These are phyloP conservation scores for Dicranocentrus wangi DNA, from an alignment of 2,888 invertebrate species.

Conservation along the genomic window DNA sequence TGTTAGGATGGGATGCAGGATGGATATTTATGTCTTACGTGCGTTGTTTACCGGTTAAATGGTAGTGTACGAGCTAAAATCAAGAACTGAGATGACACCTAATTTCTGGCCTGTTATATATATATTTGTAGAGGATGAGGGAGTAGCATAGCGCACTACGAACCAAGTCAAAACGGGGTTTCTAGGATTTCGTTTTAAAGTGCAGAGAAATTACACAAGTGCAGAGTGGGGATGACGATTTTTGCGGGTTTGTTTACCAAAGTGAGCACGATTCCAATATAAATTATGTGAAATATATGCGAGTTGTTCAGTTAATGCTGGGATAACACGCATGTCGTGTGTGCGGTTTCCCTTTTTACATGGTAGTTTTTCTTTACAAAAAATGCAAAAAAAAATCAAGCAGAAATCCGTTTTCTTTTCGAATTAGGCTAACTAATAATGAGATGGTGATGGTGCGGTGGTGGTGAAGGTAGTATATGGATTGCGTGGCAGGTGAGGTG, in stretches of 20 bases:
- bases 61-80: constrained; percentile 5
- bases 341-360: constrained; percentile 44
- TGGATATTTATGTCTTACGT: constrained; percentile 1
- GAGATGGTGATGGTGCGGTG: constrained; percentile 5
- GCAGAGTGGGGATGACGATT: constrained; percentile 49
- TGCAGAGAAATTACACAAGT: not conserved
- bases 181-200: constrained; percentile 33
- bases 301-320: constrained; percentile 36
- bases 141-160: constrained; percentile 12
- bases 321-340: constrained; percentile 58
- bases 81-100: constrained; percentile 37
- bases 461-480: not conserved
- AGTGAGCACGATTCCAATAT: constrained; percentile 54
- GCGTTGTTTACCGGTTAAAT: constrained; percentile 19
- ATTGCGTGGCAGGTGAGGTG: not conserved
- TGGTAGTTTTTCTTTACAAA: not conserved
- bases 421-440: constrained; percentile 44
- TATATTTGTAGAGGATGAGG: constrained; percentile 5
- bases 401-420: constrained; percentile 39
- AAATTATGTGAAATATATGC: constrained; percentile 51
- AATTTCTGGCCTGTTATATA: constrained; percentile 22
- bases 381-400: constrained; percentile 23
- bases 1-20: not conserved
- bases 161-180: constrained; percentile 49
- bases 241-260: constrained; percentile 62